A percentile compares a stretch with the other conserved stretches of the same genome.
Conservation (phyloP, 2,113 vertebrate genomes). For the Alexandromys fortis region DNA sequence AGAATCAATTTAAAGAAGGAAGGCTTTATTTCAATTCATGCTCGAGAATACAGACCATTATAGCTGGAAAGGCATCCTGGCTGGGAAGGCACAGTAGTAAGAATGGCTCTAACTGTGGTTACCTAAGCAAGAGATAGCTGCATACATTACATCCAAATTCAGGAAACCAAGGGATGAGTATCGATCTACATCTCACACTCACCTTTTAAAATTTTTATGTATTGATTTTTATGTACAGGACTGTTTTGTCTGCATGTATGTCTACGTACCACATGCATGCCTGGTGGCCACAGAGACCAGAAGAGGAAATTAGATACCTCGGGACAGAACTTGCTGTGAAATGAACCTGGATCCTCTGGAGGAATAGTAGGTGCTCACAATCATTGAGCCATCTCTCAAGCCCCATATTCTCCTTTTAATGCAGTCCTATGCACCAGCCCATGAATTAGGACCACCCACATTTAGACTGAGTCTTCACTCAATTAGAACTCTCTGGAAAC, state of each 20-base stretch:
- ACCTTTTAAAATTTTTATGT: background rate
- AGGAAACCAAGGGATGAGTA: background rate
- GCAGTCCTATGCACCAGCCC: background rate
- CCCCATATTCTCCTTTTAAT: background rate
- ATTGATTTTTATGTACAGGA: background rate
- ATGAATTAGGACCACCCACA: background rate
- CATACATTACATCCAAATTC: fast-evolving
- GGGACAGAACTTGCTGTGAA: background rate
- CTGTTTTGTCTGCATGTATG: background rate
- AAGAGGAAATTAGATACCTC: background rate
- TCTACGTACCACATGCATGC: background rate
- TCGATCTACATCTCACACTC: background rate
- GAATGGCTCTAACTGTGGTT: background rate
- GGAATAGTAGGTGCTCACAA: background rate
- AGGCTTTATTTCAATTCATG: background rate
- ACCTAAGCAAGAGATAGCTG: background rate
- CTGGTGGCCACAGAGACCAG: background rate
- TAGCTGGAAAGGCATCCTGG: background rate
- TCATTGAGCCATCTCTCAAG: background rate
- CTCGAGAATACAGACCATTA: background rate
- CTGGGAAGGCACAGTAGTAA: background rate
- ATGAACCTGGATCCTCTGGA: background rate
- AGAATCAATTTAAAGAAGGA: background rate
- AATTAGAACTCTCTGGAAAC: background rate
- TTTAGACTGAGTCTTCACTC: background rate